Conservation (phyloP, 2,888 invertebrate species). For the Drosophila neotestacea region DNA sequence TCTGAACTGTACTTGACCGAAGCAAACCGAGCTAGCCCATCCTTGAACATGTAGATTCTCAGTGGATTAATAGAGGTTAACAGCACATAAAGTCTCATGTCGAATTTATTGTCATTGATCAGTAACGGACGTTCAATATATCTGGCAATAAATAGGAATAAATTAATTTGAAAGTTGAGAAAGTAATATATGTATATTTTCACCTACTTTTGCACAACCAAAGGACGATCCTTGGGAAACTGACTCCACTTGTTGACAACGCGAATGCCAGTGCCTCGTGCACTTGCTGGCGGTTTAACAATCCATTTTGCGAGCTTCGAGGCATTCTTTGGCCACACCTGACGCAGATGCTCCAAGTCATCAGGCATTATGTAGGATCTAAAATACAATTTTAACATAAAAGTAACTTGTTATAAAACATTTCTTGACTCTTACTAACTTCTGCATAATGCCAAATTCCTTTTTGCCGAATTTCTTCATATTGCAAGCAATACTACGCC, state of each 20-base stretch:
- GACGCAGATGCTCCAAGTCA: constrained; percentile 92
- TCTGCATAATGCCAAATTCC: constrained; percentile 96
- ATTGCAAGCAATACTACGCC: constrained; percentile 91
- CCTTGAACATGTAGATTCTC: constrained; percentile 96
- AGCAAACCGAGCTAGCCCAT: constrained; percentile 98
- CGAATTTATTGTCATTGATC: constrained; percentile 98
- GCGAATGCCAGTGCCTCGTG: constrained; percentile 97
- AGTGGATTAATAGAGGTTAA: constrained; percentile 98
- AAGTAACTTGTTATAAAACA: neutral
- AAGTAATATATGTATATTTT: neutral
- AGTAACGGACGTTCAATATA: constrained; percentile 94
- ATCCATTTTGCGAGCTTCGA: constrained; percentile 95
- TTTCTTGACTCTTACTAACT: constrained; percentile 56
- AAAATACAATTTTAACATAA: neutral
- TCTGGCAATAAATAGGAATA: constrained; percentile 57
- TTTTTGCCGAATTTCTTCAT: constrained; percentile 86
- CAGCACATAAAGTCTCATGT: constrained; percentile 97
- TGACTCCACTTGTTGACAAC: constrained; percentile 97
- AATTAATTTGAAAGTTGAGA: neutral
- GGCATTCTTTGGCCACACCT: constrained; percentile 93
- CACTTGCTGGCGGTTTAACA: constrained; percentile 98
- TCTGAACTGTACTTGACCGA: constrained; percentile 96
- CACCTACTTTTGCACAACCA: constrained; percentile 93
- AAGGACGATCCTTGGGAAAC: constrained; percentile 94
- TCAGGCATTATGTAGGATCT: constrained; percentile 96